Conservation (phyloP, 1,140 invertebrate species). For the Parapsyche elsis region DNA sequence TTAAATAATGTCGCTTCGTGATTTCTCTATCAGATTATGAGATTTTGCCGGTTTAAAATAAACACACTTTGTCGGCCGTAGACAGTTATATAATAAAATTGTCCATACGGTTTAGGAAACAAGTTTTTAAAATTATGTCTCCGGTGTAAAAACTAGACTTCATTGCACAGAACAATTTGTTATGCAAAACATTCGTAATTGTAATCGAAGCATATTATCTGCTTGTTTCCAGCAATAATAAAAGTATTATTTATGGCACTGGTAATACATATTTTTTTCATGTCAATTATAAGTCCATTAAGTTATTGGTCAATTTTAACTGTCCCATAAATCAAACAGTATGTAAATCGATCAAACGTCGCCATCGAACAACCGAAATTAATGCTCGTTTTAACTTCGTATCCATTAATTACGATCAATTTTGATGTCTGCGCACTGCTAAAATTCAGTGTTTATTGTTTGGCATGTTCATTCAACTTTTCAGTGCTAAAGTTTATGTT, state of each 20-base stretch:
- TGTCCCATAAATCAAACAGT: constrained; percentile 48
- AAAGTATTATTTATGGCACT: constrained; percentile 6
- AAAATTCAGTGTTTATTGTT: too few species aligned
- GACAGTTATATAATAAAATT: too few species aligned
- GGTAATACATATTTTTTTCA: neutral
- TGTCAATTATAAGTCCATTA: constrained; percentile 38
- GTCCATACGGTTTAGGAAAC: too few species aligned
- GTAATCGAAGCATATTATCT: neutral
- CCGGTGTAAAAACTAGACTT: too few species aligned
- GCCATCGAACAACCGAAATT: constrained; percentile 14
- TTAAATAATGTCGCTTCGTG: too few species aligned
- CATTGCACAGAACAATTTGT: neutral
- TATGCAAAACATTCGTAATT: constrained; percentile 10
- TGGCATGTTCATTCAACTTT: too few species aligned
- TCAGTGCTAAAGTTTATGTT: too few species aligned
- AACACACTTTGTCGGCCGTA: too few species aligned
- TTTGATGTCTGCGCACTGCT: constrained; percentile 16
- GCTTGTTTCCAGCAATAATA: constrained; percentile 4
- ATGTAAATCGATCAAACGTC: constrained; percentile 48
- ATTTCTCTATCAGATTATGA: too few species aligned
- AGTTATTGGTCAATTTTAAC: constrained; percentile 46
- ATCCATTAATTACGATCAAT: constrained; percentile 26
- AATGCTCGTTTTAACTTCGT: neutral
- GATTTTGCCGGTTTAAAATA: too few species aligned
- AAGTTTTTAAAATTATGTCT: too few species aligned